These are phyloP conservation scores for Heliconius aoede DNA, from an alignment of 2,888 invertebrate genomes.

Conservation along the genomic window DNA sequence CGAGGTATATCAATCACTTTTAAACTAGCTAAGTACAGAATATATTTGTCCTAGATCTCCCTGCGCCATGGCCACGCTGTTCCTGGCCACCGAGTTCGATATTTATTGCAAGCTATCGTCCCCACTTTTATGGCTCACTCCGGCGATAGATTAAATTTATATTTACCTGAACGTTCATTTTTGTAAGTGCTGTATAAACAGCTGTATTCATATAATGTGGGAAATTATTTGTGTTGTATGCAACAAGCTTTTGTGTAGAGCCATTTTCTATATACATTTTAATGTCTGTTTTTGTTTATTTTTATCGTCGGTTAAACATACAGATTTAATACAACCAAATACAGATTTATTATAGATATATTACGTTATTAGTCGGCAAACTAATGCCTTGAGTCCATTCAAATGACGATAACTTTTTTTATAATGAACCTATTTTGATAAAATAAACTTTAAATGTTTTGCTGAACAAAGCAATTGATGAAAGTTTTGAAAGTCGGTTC, in stretches of 20 bases:
- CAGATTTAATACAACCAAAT: no score
- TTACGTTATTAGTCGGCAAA: no score
- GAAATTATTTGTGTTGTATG: neutral
- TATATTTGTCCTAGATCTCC: slow-evolving; percentile 5
- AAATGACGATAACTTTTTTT: no score
- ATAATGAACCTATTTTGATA: no score
- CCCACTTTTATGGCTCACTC: slow-evolving; percentile 44
- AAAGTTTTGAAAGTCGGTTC: no score
- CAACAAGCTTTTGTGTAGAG: neutral
- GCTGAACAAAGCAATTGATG: no score
- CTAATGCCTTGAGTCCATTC: no score
- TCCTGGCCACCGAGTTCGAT: slow-evolving; percentile 33
- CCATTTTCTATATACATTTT: neutral
- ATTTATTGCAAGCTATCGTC: slow-evolving; percentile 41
- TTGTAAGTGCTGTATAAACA: slow-evolving; percentile 36
- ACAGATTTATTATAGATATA: no score
- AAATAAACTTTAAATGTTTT: no score
- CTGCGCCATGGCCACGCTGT: slow-evolving; percentile 1
- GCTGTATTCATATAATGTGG: slow-evolving; percentile 11
- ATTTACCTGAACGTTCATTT: slow-evolving; percentile 41
- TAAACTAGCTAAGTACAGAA: neutral
- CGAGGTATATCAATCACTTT: no score
- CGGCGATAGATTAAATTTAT: slow-evolving; percentile 42
- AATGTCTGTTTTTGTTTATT: no score
- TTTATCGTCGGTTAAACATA: no score